These are phyloP conservation scores for Xiphydria camelus DNA, from an alignment of 2,888 invertebrate species.

Conservation along the genomic window DNA sequence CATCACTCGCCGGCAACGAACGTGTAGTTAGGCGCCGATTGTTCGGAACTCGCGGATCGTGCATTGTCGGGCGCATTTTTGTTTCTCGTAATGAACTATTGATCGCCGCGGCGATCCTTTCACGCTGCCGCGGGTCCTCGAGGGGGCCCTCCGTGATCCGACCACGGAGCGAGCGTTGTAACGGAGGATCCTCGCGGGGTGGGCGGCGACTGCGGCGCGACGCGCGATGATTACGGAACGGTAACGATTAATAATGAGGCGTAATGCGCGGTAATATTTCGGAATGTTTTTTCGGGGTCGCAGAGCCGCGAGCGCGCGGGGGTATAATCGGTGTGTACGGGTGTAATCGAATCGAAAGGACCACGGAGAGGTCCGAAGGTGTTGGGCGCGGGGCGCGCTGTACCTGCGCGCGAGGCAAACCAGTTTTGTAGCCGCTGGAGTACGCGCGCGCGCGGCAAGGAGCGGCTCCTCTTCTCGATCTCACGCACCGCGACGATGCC, in stretches of 20 bases:
- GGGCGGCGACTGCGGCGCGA: slow-evolving; percentile 7
- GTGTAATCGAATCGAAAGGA: no score
- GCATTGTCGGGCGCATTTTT: slow-evolving; percentile 46
- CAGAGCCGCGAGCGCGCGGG: no score
- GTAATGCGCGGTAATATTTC: background rate
- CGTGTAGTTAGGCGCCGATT: slow-evolving; percentile 38
- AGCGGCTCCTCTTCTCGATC: no score
- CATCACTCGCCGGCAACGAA: background rate
- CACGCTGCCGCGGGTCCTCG: slow-evolving; percentile 21
- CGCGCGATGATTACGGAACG: slow-evolving; percentile 47
- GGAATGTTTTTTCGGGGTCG: no score
- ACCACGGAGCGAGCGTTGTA: slow-evolving; percentile 9
- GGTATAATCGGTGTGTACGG: no score
- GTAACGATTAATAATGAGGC: slow-evolving; percentile 48
- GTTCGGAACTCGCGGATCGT: slow-evolving; percentile 28
- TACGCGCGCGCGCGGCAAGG: no score
- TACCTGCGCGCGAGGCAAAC: no score
- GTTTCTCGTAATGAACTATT: slow-evolving; percentile 55
- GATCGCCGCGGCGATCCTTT: slow-evolving; percentile 44
- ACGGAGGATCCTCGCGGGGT: background rate
- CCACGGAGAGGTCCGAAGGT: no score
- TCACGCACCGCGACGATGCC: no score
- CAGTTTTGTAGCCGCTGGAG: no score
- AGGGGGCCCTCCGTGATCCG: slow-evolving; percentile 4
- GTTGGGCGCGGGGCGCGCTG: no score